Evolutionary conservation across 2,113 vertebrate species (phyloP).

Genomic region (Mesocricetus auratus): DNA sequence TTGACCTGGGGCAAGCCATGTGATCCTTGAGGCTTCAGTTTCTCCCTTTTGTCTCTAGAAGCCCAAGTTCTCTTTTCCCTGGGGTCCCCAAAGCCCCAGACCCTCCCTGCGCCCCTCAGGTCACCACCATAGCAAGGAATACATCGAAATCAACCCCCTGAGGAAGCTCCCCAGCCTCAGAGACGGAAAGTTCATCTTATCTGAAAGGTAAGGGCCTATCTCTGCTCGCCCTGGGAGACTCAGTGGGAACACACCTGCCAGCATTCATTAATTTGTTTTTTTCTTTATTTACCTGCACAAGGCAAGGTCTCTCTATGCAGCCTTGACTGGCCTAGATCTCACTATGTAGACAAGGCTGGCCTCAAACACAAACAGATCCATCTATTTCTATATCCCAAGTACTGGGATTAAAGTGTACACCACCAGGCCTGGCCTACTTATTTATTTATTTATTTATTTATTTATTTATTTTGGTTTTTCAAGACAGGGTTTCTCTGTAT

Average conservation of each 20-base stretch:
- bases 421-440: not conserved
- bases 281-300: not conserved
- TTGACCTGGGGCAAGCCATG: not conserved
- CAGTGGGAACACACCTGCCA: not conserved
- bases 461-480: no score
- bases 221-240: not conserved
- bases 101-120: constrained; percentile 44
- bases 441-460: no score
- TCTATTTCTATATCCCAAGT: not conserved
- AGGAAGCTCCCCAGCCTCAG: constrained; percentile 77
- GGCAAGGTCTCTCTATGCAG: not conserved
- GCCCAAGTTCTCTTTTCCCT: not conserved
- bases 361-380: not conserved
- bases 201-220: constrained; percentile 62
- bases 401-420: not conserved
- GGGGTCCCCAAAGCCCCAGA: not conserved
- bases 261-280: not conserved
- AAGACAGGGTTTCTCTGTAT: no score
- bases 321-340: not conserved
- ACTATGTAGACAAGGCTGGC: not conserved
- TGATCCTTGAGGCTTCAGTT: not conserved
- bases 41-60: not conserved
- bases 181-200: constrained; percentile 77
- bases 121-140: constrained; percentile 79
- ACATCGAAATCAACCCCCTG: constrained; percentile 71